Evolutionary conservation across 2,113 vertebrate genomes (phyloP).

Genomic region (mouse (Mus musculus)): DNA sequence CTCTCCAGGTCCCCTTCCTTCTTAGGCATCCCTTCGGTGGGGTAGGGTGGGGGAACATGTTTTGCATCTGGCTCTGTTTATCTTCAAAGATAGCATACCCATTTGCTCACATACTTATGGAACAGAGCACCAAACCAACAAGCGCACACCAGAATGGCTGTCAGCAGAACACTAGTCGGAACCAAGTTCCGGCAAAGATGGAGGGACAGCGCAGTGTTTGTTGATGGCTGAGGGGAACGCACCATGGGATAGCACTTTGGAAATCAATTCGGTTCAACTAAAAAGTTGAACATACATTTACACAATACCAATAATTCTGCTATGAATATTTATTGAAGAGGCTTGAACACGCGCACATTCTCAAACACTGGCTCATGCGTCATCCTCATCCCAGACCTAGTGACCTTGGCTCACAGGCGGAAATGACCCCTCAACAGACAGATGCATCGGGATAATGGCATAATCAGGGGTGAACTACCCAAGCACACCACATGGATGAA

Average conservation of each 20-base stretch:
- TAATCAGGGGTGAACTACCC: not conserved
- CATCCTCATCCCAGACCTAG: not conserved
- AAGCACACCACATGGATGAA: fast-evolving
- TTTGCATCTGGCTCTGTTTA: not conserved
- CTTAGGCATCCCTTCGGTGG: not conserved
- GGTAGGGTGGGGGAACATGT: fast-evolving
- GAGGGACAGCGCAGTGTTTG: not conserved
- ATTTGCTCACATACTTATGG: not conserved
- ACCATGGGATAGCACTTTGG: not conserved
- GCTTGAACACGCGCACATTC: not conserved
- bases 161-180: not conserved
- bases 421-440: not conserved
- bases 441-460: fast-evolving
- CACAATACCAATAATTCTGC: not conserved
- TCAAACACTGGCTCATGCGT: not conserved
- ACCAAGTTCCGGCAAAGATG: not conserved
- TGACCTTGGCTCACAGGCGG: not conserved
- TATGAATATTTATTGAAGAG: not conserved
- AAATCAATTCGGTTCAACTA: not conserved
- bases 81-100: not conserved
- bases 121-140: not conserved
- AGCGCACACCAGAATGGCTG: not conserved
- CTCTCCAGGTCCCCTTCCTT: not conserved
- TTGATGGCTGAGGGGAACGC: not conserved
- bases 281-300: not conserved